Evolutionary conservation across 2,113 vertebrate genomes (phyloP), one percentile per base, ranked within the genome.

Genomic region (Pelecanoides urinatrix): DNA sequence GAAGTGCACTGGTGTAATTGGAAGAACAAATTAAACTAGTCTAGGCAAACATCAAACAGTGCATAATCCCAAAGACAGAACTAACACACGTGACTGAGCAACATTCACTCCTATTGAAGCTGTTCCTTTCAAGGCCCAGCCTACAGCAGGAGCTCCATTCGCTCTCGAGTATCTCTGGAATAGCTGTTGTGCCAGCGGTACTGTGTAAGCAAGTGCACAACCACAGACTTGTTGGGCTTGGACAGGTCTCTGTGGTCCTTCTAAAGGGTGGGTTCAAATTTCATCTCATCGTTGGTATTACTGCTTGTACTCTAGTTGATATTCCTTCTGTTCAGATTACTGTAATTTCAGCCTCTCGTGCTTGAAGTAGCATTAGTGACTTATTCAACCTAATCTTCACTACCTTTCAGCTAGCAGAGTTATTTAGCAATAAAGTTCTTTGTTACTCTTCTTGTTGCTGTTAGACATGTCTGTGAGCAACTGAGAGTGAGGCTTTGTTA

Each of bases 41-140:
- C 29, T 10, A 72, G 27, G 22, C 8, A 78, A 59, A 58, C 11
- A n/a, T 11, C 18, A 76, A 38, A 63, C 56, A 12, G 3, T 10
- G 7, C 8, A 4, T 34, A 42, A 85, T 59, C 44, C 16, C 13
- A 27, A 45, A 47, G 27, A 12, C 11, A 47, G 27, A 59, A 42
- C 5, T 56, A 76, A 38, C 13, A 42, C 3, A 0, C 0, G 0
- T 32, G n/a, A 86, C 27, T 45, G 7, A 50, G 17, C 19, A 80
- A 42, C 56, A 11, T 34, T 82, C 5, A 7, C 6, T 32, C 13
- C 16, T 36, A 0, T 8, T 23, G 36, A 87, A 75, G 56, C 16
- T 9, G 1, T 11, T 66, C 6, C 4, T 42, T 52, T 36, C 56
- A n/a, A n/a, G 7, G 16, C 7, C 16, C 47, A 58, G 21, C 11